A percentile compares a stretch with the other conserved stretches of the same genome.
phyloP scores from a whole-genome alignment of 2,797 vertebrate species.

The Esox masquinongy region DNA sequence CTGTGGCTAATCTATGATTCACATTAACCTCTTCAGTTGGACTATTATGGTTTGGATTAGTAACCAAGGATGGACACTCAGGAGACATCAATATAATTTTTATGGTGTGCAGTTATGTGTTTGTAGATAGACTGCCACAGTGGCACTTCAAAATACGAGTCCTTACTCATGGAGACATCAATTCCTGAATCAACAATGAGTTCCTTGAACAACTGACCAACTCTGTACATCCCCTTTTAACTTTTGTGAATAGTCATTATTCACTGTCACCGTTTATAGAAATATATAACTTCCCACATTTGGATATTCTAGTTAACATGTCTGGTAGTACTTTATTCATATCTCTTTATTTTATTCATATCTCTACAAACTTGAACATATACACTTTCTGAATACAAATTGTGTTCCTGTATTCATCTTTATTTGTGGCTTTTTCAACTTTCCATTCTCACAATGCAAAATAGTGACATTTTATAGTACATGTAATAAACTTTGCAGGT shows the following conservation, averaged over 20 bases:
- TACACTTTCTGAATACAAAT: neutral
- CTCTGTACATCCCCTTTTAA: neutral
- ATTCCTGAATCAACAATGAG: neutral
- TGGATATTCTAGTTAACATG: neutral
- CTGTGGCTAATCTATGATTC: conserved; percentile 8
- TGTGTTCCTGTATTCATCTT: neutral
- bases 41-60: neutral
- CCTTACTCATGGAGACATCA: no score
- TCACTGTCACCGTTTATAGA: neutral
- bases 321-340: neutral
- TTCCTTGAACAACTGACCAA: neutral
- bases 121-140: neutral
- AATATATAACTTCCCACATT: neutral
- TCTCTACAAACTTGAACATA: neutral
- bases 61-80: neutral
- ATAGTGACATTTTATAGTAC: neutral
- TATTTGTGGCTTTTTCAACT: conserved; percentile 33
- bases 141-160: neutral
- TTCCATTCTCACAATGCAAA: neutral
- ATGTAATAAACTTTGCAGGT: neutral
- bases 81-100: neutral
- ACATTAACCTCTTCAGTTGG: neutral
- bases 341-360: neutral
- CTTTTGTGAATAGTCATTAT: neutral
- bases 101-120: neutral